Percentiles rank a stretch among this genome's conserved stretches.
Conservation (phyloP, 2,888 invertebrate species). For the Aethes cnicana region DNA sequence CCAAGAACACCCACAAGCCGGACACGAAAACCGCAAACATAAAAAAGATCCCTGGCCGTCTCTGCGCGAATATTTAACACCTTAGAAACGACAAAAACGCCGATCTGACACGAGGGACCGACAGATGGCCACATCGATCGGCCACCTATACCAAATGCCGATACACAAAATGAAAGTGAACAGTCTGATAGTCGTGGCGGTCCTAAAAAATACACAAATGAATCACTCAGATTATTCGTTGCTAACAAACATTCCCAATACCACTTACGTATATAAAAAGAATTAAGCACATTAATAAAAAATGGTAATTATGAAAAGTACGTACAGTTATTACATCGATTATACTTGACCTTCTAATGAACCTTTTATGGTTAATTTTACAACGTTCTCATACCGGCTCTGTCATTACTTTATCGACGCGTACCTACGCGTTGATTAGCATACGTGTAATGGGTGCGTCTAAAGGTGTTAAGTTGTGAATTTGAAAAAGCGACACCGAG, state of each 20-base stretch:
- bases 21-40: conserved; percentile 25
- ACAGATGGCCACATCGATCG: conserved; percentile 6
- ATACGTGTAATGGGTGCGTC: conserved; percentile 13
- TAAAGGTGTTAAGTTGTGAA: conserved; percentile 24
- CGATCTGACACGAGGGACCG: conserved; percentile 23
- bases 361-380: conserved; percentile 20
- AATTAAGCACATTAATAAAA: too few relatives aligned
- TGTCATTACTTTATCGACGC: conserved; percentile 17
- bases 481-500: conserved; percentile 8
- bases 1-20: conserved; percentile 26
- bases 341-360: conserved; percentile 25
- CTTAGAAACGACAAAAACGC: conserved; percentile 21
- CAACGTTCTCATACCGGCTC: conserved; percentile 16
- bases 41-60: conserved; percentile 22
- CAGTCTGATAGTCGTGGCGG: too few relatives aligned
- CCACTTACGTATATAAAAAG: too few relatives aligned
- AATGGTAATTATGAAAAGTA: too few relatives aligned
- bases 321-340: conserved; percentile 6
- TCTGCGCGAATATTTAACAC: conserved; percentile 24
- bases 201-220: not conserved
- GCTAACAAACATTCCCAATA: too few relatives aligned
- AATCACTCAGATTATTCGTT: not conserved
- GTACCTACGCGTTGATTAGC: conserved; percentile 21
- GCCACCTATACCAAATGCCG: conserved; percentile 4
- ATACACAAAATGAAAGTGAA: too few relatives aligned